A percentile compares a stretch with the other conserved stretches of the same genome.
Evolutionary conservation across 2,797 vertebrate species (phyloP).

Genomic region (Aldrovandia affinis): DNA sequence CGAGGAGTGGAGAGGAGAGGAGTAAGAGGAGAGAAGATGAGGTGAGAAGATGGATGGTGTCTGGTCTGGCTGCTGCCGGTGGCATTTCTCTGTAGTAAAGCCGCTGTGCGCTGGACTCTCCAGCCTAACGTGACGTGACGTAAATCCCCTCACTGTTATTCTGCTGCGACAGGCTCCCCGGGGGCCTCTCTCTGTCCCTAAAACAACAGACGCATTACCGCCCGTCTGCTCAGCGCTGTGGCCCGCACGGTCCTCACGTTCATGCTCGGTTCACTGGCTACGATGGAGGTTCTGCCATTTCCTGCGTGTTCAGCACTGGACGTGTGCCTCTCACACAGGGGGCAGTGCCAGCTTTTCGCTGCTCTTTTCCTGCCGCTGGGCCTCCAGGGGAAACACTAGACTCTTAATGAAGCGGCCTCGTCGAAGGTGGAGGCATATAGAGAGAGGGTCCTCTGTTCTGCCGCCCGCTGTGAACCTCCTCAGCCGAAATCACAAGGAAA

Average conservation of each 20-base stretch:
- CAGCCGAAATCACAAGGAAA: background rate
- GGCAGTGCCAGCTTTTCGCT: background rate
- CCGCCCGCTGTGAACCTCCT: background rate
- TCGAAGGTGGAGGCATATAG: background rate
- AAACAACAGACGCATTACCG: conserved; percentile 29
- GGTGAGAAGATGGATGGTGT: background rate
- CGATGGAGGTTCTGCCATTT: background rate
- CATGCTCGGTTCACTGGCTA: no score
- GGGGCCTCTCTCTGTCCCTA: conserved; percentile 2
- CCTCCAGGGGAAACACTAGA: background rate
- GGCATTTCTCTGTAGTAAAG: background rate
- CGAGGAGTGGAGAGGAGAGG: background rate
- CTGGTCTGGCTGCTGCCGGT: background rate
- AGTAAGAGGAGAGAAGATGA: background rate
- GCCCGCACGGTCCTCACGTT: no score
- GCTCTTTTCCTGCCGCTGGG: background rate
- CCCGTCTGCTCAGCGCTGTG: background rate
- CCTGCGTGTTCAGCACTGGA: background rate
- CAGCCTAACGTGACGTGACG: conserved; percentile 24
- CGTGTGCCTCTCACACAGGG: background rate
- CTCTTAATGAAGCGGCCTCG: background rate
- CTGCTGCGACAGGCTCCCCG: conserved; percentile 26
- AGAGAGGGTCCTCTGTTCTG: background rate
- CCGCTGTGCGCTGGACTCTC: background rate
- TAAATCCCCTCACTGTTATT: conserved; percentile 28